Evolutionary conservation across 2,797 vertebrate genomes (phyloP), one percentile per base, ranked within the genome.

Genomic region (Neostethus bicornis): DNA sequence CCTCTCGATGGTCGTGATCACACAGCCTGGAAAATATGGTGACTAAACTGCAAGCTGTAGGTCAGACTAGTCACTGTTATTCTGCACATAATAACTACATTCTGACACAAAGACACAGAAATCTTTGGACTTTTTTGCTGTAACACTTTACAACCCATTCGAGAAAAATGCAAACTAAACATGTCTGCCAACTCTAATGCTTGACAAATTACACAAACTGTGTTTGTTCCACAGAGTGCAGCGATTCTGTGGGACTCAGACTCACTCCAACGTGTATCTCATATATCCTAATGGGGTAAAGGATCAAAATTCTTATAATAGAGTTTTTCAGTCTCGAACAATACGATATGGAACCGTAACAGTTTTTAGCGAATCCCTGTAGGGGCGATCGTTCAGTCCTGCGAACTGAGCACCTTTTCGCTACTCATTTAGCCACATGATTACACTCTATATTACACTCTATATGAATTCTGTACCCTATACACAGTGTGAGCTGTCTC

Each of bases 281-380:
- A 0, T 29, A 26, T 25, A 34, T 44, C 32, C 25, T n/a, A 14
- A 43, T 44, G 37, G 44, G 24, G 5, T 34, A 54, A 24, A 51
- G 7, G 23, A 47, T 44, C 8, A 48, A 51, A 53, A 52, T 34
- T 54, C 51, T 1, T 43, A 61, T n/a, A n/a, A n/a, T 25, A 54
- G 14, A 17, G 31, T 29, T 46, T 75, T 61, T 25, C 8, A 41
- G 39, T 25, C 14, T 34, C 57, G 31, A 24, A 32, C 10, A 51
- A 41, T 54, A 53, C 47, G 51, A 66, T 23, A 25, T 3, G 28
- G 20, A 60, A 21, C 17, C 6, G 32, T 17, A 58, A 45, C 24
- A 62, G 42, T 64, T 55, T 64, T 37, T 38, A 58, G 41, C 26
- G 17, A 46, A 43, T 62, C 51, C 73, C 65, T 45, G 29, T 50